A percentile compares a stretch with the other conserved stretches of the same genome.
Conservation (phyloP, 1,140 invertebrate genomes). For the Campoletis sonorensis region DNA sequence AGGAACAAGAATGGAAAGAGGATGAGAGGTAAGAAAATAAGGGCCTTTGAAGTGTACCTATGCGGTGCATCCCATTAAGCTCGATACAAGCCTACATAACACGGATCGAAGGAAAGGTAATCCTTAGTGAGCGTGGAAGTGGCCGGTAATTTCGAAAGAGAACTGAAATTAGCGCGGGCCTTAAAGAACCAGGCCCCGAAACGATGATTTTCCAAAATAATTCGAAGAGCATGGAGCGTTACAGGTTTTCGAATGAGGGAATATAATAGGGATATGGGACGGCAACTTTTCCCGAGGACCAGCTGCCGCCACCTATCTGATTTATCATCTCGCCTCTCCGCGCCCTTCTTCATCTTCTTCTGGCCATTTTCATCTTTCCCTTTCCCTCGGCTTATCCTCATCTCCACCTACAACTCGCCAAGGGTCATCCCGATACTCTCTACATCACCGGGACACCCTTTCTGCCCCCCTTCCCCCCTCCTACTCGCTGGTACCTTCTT, state of each 20-base stretch:
- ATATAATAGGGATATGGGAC: constrained; percentile 58
- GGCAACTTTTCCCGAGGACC: constrained; percentile 67
- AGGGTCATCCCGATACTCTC: constrained; percentile 6
- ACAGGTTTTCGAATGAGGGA: background rate
- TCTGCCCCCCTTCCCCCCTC: too few relatives aligned
- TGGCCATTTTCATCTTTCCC: constrained; percentile 31
- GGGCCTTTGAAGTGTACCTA: background rate
- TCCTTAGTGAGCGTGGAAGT: constrained; percentile 63
- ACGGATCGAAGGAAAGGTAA: constrained; percentile 5
- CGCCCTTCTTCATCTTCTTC: constrained; percentile 19
- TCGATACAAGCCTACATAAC: background rate
- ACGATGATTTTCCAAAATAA: constrained; percentile 75
- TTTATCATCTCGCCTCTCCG: constrained; percentile 66
- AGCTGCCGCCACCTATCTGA: constrained; percentile 73
- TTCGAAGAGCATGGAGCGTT: constrained; percentile 48
- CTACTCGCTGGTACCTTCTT: background rate
- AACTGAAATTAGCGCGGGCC: constrained; percentile 67
- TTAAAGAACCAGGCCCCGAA: constrained; percentile 64
- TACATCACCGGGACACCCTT: background rate
- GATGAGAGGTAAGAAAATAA: too few relatives aligned
- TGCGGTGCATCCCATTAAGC: background rate
- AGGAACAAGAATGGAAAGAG: constrained; percentile 1
- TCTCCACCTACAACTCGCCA: constrained; percentile 43
- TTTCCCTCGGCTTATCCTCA: constrained; percentile 33
- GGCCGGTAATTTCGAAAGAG: constrained; percentile 66